Evolutionary conservation across 2,797 vertebrate species (phyloP).

Genomic region (Centropyge bicolor): DNA sequence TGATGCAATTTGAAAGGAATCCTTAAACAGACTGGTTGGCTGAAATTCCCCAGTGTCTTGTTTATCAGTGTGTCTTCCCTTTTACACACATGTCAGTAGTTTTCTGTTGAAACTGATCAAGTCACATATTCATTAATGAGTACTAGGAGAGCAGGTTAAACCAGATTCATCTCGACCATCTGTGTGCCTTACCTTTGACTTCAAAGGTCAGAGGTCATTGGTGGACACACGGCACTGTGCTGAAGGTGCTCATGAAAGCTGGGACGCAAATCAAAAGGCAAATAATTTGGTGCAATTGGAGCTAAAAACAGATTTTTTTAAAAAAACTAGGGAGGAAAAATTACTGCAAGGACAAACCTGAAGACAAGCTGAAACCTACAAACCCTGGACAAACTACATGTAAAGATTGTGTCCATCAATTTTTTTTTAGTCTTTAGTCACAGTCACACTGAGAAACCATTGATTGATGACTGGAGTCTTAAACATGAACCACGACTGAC

Average conservation of each 20-base stretch:
- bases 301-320: too few relatives aligned
- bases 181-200: too few relatives aligned
- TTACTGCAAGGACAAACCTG: background rate
- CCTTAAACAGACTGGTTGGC: background rate
- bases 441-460: too few relatives aligned
- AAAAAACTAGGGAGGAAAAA: background rate
- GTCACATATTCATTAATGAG: background rate
- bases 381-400: background rate
- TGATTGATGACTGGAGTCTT: too few relatives aligned
- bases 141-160: background rate
- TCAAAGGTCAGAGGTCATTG: too few relatives aligned
- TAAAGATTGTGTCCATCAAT: too few relatives aligned
- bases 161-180: background rate
- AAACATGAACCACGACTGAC: background rate
- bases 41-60: background rate
- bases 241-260: background rate
- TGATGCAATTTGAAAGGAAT: conserved; percentile 24
- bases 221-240: background rate
- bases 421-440: too few relatives aligned
- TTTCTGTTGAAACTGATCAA: background rate
- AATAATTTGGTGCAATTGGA: background rate
- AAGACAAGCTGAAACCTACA: background rate
- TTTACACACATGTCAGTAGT: background rate
- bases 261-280: background rate
- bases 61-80: background rate